Evolutionary conservation across 2,888 invertebrate genomes (phyloP).

Genomic region (Bombylius major): DNA sequence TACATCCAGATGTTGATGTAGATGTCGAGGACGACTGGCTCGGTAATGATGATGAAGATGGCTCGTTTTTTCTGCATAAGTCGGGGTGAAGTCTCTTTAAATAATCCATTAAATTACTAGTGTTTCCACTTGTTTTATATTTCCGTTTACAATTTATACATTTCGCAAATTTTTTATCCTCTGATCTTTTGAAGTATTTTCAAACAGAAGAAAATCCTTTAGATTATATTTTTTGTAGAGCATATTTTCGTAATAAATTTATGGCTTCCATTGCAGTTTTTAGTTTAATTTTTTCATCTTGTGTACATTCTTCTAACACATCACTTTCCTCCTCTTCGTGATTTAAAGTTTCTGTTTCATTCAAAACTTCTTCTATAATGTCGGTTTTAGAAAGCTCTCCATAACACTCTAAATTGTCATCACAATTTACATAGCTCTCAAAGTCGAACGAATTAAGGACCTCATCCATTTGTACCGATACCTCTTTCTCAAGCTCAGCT

Average conservation of each 20-base stretch:
- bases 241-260: too few relatives aligned
- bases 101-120: neutral
- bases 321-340: neutral
- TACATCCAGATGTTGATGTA: too few relatives aligned
- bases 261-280: too few relatives aligned
- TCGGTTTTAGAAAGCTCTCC: neutral
- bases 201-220: neutral
- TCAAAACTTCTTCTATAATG: neutral
- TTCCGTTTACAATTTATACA: slow-evolving; percentile 2
- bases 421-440: neutral
- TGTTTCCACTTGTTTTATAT: too few relatives aligned
- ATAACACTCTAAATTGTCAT: neutral
- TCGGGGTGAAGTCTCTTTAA: slow-evolving; percentile 1
- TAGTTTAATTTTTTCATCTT: too few relatives aligned
- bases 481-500: neutral
- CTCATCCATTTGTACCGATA: neutral
- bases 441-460: neutral
- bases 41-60: too few relatives aligned
- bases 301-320: too few relatives aligned
- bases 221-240: neutral
- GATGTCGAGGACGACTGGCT: too few relatives aligned
- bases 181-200: slow-evolving; percentile 3
- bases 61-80: neutral
- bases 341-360: neutral
- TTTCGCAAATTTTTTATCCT: too few relatives aligned